Base-by-base conservation (phyloP, 2,113 vertebrate species). In the Odontesthes bonariensis region DNA sequence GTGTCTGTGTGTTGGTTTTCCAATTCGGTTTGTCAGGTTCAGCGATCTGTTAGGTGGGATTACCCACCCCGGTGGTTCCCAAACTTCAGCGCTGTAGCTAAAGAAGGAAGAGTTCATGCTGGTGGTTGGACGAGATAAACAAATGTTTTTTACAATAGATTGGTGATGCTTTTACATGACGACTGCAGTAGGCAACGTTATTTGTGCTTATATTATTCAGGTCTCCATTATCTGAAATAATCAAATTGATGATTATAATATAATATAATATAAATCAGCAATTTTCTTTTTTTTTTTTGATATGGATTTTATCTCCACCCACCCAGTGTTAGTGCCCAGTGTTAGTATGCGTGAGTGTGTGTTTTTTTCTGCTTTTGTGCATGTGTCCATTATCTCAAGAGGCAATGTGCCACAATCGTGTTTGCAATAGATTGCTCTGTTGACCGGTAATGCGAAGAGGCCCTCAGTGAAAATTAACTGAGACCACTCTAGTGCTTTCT, bases 391-490 rank as follows among this genome's bases (percentile, higher is more conserved):
- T 86, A 89, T 88, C 75, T 91, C 52, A 71, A 90, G 82, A 47
- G 78, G 71, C 64, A 58, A 23, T 56, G 51, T 55, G 54, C 69
- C 73, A 44, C 44, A 23, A 0, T 27, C 9, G 27, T 87, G 81
- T 90, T 90, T 81, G 75, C 77, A 17, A 52, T 85, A 70, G 58
- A 85, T 85, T 31, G 77, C 78, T 64, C 81, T 53, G 66, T 77
- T 84, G 88, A 73, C 53, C 72, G 27, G 84, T 73, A 75, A 86
- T 76, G 74, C 82, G 83, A 87, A 80, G 84, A 89, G 87, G 69
- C 61, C 80, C 85, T 89, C 51, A 23, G 77, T 88, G 81, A 87
- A 83, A 89, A 91, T 88, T 3, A 92, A 85, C 82, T 57, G 61
- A 65, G 52, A 35, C 72, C 77, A 81, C 81, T 88, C 71, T 52